Conservation (phyloP, 2,113 vertebrate species). For the Polypterus senegalus region DNA sequence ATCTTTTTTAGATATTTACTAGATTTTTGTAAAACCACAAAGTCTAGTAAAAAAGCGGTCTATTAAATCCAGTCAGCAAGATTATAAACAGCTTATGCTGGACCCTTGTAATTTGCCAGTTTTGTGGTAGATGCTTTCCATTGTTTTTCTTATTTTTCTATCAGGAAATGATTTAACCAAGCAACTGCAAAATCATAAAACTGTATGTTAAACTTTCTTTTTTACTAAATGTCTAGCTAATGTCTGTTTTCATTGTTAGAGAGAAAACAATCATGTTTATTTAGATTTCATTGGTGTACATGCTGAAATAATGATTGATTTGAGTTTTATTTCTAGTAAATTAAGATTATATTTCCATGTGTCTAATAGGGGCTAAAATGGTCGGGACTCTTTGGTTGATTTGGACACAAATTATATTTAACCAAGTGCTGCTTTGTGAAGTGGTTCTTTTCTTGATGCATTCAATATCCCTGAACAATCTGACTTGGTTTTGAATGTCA, state of each 20-base stretch:
- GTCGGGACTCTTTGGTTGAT: neutral
- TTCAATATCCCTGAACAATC: too few species aligned
- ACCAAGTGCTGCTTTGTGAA: too few species aligned
- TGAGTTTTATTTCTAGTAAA: neutral
- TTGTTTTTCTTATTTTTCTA: slow-evolving; percentile 10
- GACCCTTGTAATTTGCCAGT: neutral
- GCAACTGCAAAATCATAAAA: slow-evolving; percentile 1
- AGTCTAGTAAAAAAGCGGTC: too few species aligned
- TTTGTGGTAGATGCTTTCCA: slow-evolving; percentile 3
- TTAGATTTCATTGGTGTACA: too few species aligned
- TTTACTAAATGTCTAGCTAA: slow-evolving; percentile 5
- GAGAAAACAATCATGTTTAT: neutral
- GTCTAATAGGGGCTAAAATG: neutral
- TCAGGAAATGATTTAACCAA: slow-evolving; percentile 10
- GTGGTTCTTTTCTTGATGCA: too few species aligned
- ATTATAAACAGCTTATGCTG: too few species aligned
- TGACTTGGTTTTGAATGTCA: too few species aligned
- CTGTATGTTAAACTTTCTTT: slow-evolving; percentile 3
- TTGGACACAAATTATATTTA: too few species aligned
- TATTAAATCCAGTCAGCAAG: too few species aligned
- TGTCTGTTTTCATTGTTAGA: slow-evolving; percentile 13
- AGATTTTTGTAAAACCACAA: too few species aligned
- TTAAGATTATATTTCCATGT: neutral
- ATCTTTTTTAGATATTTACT: too few species aligned
- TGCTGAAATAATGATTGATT: too few species aligned